phyloP scores from a whole-genome alignment of 2,113 vertebrate genomes.

The Colinus virginianus region DNA sequence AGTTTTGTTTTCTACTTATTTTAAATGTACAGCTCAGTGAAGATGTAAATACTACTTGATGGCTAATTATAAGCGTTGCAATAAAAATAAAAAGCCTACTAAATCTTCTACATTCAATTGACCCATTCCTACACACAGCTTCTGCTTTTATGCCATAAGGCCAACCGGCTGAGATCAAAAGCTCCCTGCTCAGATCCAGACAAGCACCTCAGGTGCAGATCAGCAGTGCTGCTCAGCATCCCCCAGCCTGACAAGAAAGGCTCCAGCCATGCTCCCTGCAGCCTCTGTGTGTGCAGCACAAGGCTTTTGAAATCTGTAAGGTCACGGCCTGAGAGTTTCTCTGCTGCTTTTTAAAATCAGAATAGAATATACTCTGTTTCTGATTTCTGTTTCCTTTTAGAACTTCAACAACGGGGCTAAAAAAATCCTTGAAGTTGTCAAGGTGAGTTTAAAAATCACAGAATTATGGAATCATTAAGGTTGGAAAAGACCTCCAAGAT shows the following conservation, averaged over 20 bases:
- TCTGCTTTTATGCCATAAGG: neutral
- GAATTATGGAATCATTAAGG: too few species aligned
- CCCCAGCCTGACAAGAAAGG: neutral
- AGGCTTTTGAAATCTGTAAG: neutral
- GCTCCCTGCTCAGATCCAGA: neutral
- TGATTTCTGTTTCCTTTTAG: neutral
- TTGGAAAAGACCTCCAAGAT: too few species aligned
- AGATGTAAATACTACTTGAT: neutral
- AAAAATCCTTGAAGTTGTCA: neutral
- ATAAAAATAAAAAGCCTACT: neutral
- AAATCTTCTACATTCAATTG: neutral
- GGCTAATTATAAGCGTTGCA: neutral
- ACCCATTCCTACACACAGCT: neutral
- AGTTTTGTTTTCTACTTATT: neutral
- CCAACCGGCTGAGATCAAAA: neutral
- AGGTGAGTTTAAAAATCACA: neutral
- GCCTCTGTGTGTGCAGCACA: neutral
- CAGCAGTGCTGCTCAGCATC: neutral
- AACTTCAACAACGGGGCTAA: neutral
- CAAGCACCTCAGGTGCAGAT: neutral
- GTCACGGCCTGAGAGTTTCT: neutral
- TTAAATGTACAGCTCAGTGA: neutral
- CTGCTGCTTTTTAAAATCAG: neutral
- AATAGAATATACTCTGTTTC: neutral
- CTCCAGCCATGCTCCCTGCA: neutral